Evolutionary conservation across 2,888 invertebrate species (phyloP).

Genomic region (Macrosoma leucophasiata): DNA sequence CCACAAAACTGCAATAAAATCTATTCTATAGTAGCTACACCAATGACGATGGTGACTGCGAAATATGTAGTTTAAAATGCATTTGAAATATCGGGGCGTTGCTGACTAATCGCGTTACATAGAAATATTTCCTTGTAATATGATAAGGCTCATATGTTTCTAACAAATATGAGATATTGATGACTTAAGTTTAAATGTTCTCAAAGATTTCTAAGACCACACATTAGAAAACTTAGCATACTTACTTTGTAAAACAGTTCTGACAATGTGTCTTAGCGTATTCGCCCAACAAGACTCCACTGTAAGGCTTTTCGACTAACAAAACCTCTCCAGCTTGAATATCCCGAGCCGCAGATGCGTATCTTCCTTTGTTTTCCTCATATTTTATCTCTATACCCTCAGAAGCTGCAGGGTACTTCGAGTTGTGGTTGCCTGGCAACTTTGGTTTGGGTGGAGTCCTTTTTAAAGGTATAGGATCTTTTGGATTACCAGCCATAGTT

Average conservation of each 20-base stretch:
- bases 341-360: constrained; percentile 80
- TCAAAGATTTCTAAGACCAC: no score
- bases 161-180: no score
- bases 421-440: constrained; percentile 56
- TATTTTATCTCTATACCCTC: constrained; percentile 78
- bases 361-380: constrained; percentile 80
- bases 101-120: no score
- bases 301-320: constrained; percentile 82
- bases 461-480: constrained; percentile 51
- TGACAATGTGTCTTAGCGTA: constrained; percentile 82
- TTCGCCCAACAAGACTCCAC: constrained; percentile 81
- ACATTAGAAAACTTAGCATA: no score
- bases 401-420: constrained; percentile 76
- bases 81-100: no score
- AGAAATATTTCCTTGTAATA: no score
- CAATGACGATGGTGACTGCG: no score
- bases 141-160: no score
- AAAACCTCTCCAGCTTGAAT: constrained; percentile 84
- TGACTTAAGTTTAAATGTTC: no score
- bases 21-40: no score
- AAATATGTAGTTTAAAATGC: no score
- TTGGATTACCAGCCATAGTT: constrained; percentile 56
- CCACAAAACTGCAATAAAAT: no score
- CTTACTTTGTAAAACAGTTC: constrained; percentile 80
- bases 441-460: constrained; percentile 55